These are phyloP conservation scores for Castor canadensis DNA, from an alignment of 2,113 vertebrate species.

Conservation along the genomic window DNA sequence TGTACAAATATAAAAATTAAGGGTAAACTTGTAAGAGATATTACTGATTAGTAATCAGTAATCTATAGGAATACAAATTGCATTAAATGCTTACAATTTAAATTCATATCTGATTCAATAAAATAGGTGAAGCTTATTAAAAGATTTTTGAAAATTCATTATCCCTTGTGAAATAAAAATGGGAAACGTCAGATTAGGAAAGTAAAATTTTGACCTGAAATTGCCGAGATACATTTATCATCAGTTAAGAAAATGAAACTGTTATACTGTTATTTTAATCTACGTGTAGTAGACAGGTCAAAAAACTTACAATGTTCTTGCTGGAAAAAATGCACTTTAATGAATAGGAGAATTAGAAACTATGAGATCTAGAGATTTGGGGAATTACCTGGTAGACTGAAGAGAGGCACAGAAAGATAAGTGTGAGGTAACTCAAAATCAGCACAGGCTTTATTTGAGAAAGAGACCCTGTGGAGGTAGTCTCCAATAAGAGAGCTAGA, in stretches of 20 bases:
- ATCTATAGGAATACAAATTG: background rate
- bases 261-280: background rate
- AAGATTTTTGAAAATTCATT: background rate
- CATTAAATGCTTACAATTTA: background rate
- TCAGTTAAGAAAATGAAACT: background rate
- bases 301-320: background rate
- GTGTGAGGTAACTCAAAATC: too few relatives aligned
- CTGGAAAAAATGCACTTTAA: conserved; percentile 6
- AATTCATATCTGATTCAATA: background rate
- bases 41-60: background rate
- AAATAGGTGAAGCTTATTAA: background rate
- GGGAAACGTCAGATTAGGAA: conserved; percentile 16
- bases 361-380: background rate
- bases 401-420: too few relatives aligned
- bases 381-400: too few relatives aligned
- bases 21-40: background rate
- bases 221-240: background rate
- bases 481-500: too few relatives aligned
- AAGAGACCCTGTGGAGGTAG: too few relatives aligned
- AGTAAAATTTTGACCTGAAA: background rate
- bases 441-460: too few relatives aligned
- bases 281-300: background rate
- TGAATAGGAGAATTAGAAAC: background rate
- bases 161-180: background rate
- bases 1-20: background rate